A percentile compares a stretch with the other conserved stretches of the same genome.
Evolutionary conservation across 2,113 vertebrate genomes (phyloP).

Genomic region (Malurus cyaneus): DNA sequence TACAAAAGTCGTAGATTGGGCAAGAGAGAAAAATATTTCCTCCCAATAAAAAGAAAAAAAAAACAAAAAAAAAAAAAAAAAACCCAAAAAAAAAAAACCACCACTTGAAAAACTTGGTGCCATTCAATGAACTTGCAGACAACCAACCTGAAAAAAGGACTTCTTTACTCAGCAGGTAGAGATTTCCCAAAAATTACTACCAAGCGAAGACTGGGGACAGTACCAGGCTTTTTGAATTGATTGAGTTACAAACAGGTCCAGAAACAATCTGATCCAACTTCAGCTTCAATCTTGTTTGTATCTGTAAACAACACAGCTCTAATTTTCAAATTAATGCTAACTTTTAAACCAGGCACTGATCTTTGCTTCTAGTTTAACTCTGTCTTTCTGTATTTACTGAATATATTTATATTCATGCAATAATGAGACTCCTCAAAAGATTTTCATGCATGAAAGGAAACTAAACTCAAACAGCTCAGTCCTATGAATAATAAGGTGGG

Average conservation of each 20-base stretch:
- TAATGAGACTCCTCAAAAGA: slow-evolving; percentile 38
- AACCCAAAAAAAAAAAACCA: not conserved
- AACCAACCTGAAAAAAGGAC: not conserved
- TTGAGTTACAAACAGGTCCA: not conserved
- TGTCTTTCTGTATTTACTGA: not conserved
- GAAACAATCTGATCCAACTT: not conserved
- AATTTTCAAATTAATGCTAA: not conserved
- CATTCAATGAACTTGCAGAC: not conserved
- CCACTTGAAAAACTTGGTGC: not conserved
- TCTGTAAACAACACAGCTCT: not conserved
- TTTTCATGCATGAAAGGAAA: slow-evolving; percentile 38
- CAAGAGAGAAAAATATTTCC: not conserved
- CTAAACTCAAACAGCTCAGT: slow-evolving; percentile 1
- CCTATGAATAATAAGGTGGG: slow-evolving; percentile 23
- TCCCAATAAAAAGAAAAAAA: not conserved
- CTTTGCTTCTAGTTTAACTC: not conserved
- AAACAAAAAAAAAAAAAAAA: not conserved
- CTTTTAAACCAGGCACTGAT: not conserved
- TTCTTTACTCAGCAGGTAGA: not conserved
- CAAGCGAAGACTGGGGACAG: not conserved
- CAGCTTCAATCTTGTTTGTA: not conserved
- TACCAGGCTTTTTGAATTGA: not conserved
- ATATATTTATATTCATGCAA: slow-evolving; percentile 7
- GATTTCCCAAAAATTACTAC: not conserved
- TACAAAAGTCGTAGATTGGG: not conserved